Percentiles rank a stretch among this genome's conserved stretches.
phyloP scores from a whole-genome alignment of 2,113 vertebrate genomes.

The Hippocampus guttulatus region DNA sequence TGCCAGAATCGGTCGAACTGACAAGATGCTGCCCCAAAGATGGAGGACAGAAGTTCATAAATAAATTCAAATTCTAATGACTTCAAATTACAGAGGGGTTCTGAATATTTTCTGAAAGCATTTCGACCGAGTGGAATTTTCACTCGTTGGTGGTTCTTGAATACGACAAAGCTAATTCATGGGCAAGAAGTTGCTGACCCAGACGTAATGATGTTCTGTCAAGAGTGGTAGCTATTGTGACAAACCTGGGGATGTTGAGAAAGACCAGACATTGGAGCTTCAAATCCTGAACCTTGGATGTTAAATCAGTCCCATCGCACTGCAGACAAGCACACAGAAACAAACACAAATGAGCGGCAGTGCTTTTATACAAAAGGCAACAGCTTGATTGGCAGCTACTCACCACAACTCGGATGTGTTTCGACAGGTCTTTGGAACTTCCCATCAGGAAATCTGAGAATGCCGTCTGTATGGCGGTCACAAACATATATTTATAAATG shows the following conservation, averaged over 20 bases:
- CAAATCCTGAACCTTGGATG: slow-evolving; percentile 94
- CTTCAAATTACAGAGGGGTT: too few relatives aligned
- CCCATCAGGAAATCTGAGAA: slow-evolving; percentile 96
- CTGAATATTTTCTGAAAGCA: too few relatives aligned
- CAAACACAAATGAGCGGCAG: neutral
- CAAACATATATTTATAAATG: slow-evolving; percentile 8
- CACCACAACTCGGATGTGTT: slow-evolving; percentile 94
- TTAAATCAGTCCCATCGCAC: slow-evolving; percentile 93
- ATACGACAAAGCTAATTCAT: neutral
- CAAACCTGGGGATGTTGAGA: slow-evolving; percentile 95
- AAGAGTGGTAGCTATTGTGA: neutral
- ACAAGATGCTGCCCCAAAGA: too few relatives aligned
- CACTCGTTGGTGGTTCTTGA: neutral
- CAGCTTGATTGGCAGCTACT: slow-evolving; percentile 55
- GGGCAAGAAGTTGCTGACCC: neutral
- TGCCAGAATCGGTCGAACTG: neutral
- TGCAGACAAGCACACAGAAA: slow-evolving; percentile 46
- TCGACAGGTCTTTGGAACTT: slow-evolving; percentile 95
- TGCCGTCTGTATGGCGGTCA: slow-evolving; percentile 76
- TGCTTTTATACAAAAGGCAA: neutral
- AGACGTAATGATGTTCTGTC: neutral
- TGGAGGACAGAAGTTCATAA: too few relatives aligned
- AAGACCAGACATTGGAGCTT: slow-evolving; percentile 98
- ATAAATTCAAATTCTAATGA: too few relatives aligned
- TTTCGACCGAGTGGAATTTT: too few relatives aligned